Conservation (phyloP, 2,797 vertebrate genomes). For the Sebastes variabilis region DNA sequence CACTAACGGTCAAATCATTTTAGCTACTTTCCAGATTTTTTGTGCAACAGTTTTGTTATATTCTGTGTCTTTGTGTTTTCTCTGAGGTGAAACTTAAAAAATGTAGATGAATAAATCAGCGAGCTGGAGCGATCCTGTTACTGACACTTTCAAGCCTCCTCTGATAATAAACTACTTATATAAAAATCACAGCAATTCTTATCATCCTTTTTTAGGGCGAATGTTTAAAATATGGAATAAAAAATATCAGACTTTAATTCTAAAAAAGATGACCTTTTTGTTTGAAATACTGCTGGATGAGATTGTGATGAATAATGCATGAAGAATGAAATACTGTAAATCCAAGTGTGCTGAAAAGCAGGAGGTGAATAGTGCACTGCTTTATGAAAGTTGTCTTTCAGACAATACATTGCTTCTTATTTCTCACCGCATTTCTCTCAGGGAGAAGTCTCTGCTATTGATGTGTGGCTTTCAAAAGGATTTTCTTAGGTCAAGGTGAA, state of each 20-base stretch:
- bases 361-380: constrained; percentile 64
- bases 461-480: constrained; percentile 62
- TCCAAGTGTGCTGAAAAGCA: constrained; percentile 51
- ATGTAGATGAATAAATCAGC: constrained; percentile 55
- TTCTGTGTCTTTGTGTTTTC: constrained; percentile 35
- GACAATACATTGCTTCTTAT: constrained; percentile 53
- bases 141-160: constrained; percentile 37
- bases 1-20: constrained; percentile 70
- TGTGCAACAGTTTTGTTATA: constrained; percentile 38
- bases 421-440: constrained; percentile 33
- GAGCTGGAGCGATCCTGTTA: constrained; percentile 35
- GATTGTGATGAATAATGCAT: constrained; percentile 59
- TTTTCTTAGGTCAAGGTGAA: constrained; percentile 68
- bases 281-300: constrained; percentile 51
- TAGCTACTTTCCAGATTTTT: constrained; percentile 51
- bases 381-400: constrained; percentile 55
- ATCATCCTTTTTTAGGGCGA: constrained; percentile 23
- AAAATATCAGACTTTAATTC: constrained; percentile 40
- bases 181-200: constrained; percentile 34
- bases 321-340: constrained; percentile 55
- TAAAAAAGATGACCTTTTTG: constrained; percentile 45
- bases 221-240: constrained; percentile 22
- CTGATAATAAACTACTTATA: constrained; percentile 39
- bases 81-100: constrained; percentile 23
- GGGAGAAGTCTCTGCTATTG: constrained; percentile 53